Conservation (phyloP, 2,888 invertebrate genomes). For the Parapristionchus giblindavisi region DNA sequence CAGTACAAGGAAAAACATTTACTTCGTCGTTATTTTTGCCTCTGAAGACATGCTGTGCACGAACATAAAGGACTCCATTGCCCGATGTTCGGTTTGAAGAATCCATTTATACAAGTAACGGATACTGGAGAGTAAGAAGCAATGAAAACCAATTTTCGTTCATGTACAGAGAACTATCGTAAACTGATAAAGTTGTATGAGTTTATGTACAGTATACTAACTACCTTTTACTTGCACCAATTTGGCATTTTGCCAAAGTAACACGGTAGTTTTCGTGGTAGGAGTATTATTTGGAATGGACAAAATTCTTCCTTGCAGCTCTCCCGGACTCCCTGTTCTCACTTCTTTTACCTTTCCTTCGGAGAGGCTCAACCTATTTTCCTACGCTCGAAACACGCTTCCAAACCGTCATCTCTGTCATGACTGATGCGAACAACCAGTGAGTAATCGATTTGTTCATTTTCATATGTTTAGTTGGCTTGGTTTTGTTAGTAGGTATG, state of each 20-base stretch:
- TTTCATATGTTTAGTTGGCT: not conserved
- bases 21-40: slow-evolving; percentile 96
- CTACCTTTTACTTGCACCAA: not conserved
- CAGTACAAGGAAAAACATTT: slow-evolving; percentile 48
- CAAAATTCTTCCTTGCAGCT: not conserved
- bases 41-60: slow-evolving; percentile 90
- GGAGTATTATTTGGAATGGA: slow-evolving; percentile 28
- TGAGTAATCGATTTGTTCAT: slow-evolving; percentile 41
- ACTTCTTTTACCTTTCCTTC: slow-evolving; percentile 34
- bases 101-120: slow-evolving; percentile 12
- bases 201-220: no score
- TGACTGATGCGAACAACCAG: slow-evolving; percentile 58
- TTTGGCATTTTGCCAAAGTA: slow-evolving; percentile 11
- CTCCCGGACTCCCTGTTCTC: slow-evolving; percentile 1
- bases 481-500: not conserved
- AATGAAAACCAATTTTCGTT: not conserved
- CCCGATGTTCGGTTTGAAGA: not conserved
- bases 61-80: slow-evolving; percentile 74
- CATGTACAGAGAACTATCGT: not conserved
- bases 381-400: slow-evolving; percentile 29
- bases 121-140: not conserved
- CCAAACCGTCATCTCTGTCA: slow-evolving; percentile 45
- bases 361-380: slow-evolving; percentile 32
- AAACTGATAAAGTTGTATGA: no score
- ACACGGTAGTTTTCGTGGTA: not conserved